phyloP scores from a whole-genome alignment of 2,797 vertebrate genomes.

The Pipistrellus kuhlii region DNA sequence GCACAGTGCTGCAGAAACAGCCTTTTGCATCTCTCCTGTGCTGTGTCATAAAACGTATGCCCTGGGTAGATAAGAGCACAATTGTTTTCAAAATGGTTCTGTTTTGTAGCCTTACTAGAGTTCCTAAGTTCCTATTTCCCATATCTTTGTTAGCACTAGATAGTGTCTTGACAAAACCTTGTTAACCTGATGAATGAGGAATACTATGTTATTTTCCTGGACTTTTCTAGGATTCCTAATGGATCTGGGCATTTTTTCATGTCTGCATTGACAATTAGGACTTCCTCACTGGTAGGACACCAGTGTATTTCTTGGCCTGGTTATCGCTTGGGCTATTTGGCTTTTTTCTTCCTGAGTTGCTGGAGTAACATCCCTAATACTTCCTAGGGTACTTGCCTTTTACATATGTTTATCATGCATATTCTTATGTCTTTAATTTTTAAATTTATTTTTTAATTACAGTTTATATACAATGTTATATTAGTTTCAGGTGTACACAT shows the following conservation, averaged over 20 bases:
- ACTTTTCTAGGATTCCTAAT: not conserved
- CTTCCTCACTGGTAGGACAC: not conserved
- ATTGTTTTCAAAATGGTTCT: not conserved
- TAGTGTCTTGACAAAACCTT: not conserved
- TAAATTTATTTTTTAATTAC: not conserved
- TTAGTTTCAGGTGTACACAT: not conserved
- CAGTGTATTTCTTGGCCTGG: not conserved
- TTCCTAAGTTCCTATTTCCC: not conserved
- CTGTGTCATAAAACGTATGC: not conserved
- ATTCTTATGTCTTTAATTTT: not conserved
- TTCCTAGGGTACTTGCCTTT: not conserved
- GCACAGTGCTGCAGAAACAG: not conserved
- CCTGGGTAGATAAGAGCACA: too few species aligned
- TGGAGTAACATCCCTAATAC: not conserved
- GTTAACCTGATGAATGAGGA: not conserved
- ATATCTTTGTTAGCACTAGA: not conserved
- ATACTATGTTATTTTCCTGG: not conserved
- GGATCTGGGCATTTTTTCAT: not conserved
- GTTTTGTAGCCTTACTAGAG: not conserved
- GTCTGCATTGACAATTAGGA: not conserved
- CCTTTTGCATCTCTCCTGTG: not conserved
- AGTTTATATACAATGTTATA: not conserved
- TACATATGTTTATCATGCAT: not conserved
- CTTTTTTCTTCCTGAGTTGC: not conserved
- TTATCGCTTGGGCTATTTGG: not conserved